A percentile compares a stretch with the other conserved stretches of the same genome.
Conservation (phyloP, 2,888 invertebrate species). For the Lumbricus terrestris region DNA sequence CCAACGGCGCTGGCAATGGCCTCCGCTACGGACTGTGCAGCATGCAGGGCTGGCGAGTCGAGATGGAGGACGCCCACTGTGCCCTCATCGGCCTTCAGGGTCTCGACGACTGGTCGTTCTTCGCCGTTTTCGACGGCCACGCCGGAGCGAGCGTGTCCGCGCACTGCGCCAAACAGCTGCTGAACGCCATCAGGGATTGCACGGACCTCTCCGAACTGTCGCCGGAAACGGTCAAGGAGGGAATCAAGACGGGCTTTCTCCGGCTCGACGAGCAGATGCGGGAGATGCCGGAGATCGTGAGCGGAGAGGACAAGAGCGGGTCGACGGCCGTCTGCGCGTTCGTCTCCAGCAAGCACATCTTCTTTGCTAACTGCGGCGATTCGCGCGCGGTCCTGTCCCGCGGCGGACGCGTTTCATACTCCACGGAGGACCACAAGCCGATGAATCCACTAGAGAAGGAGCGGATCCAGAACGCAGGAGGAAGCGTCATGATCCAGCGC, state of each 20-base stretch:
- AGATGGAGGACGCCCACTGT: conserved; percentile 92
- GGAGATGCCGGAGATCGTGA: conserved; percentile 75
- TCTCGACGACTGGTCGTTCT: conserved; percentile 72
- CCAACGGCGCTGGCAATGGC: conserved; percentile 88
- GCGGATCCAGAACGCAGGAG: conserved; percentile 91
- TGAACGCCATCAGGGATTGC: conserved; percentile 81
- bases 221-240: conserved; percentile 61
- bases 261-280: conserved; percentile 74
- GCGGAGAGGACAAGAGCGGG: conserved; percentile 89
- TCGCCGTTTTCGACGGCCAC: conserved; percentile 98
- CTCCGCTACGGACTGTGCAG: conserved; percentile 72
- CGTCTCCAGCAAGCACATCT: conserved; percentile 77
- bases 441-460: conserved; percentile 74
- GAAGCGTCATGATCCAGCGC: conserved; percentile 90
- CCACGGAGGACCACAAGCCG: conserved; percentile 89
- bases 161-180: conserved; percentile 48
- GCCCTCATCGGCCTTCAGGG: conserved; percentile 79
- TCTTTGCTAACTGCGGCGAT: conserved; percentile 61
- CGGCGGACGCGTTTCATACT: conserved; percentile 75
- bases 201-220: conserved; percentile 65
- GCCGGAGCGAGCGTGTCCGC: conserved; percentile 70
- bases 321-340: conserved; percentile 98
- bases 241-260: conserved; percentile 68
- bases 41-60: conserved; percentile 98
- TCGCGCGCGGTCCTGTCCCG: conserved; percentile 89